Evolutionary conservation across 1,140 invertebrate genomes (phyloP), one percentile per base, ranked within the genome.

Genomic region (Belonocnema kinseyi): DNA sequence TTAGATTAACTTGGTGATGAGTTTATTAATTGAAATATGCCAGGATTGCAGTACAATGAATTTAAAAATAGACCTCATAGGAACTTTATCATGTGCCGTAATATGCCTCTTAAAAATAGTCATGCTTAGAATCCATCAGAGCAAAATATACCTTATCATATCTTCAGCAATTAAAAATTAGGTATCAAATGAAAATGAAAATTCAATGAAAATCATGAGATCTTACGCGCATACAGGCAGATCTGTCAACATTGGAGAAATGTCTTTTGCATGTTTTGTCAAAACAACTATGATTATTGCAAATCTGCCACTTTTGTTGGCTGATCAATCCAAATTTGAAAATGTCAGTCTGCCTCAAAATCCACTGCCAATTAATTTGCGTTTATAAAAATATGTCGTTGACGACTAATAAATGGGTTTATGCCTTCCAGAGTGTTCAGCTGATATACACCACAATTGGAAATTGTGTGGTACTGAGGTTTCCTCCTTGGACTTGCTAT

Each of bases 401-500:
- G 40, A 19, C 21, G 11, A 17, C 74, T 26, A 82, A 84, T 73
- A 73, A 16, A 16, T 19, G 33, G 0, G 3, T 82, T 21, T 84
- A 81, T 26, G 77, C 79, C 8, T 50, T 76, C 11, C 83, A 86
- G 58, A 61, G n/a, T 56, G 17, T 82, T 16, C 73, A 75, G 17
- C 12, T 78, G 1, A 50, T 80, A 12, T 19, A 75, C 0, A 78
- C 74, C 2, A 77, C 76, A 12, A 76, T 77, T 33, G 82, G 77
- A 6, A 82, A 83, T 54, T 21, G 79, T 66, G 26, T 6, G 83
- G 83, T 26, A 54, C 17, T 11, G 81, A 84, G 66, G 78, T 16
- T 80, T 82, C 51, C 75, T 86, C 33, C 84, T 85, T 54, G 77
- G 75, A 8, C 19, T 84, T 1, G 53, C 79, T 8, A 77, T 86